A percentile compares a stretch with the other conserved stretches of the same genome.
Conservation (phyloP, 2,797 vertebrate genomes). For the Schizopygopsis pylzovi region DNA sequence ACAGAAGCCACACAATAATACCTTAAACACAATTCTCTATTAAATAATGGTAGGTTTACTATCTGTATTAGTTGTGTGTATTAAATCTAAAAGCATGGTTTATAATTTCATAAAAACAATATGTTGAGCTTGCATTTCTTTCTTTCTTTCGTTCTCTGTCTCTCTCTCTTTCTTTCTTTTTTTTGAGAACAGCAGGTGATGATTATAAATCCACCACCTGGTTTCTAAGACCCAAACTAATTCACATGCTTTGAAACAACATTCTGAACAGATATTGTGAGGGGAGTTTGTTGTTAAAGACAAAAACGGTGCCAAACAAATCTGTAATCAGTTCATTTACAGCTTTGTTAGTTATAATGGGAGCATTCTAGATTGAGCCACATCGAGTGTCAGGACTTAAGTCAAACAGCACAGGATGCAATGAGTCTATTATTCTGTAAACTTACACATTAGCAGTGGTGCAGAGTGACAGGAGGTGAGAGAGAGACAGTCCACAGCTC, state of each 20-base stretch:
- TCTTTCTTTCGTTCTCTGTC: too few species aligned
- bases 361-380: neutral
- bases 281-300: neutral
- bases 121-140: neutral
- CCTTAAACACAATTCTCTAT: neutral
- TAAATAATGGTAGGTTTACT: neutral
- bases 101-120: neutral
- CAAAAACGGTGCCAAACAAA: neutral
- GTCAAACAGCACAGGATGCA: neutral
- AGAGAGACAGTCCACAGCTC: conserved; percentile 71
- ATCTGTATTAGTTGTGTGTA: neutral
- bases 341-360: neutral
- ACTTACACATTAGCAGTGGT: conserved; percentile 31
- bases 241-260: neutral
- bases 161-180: neutral
- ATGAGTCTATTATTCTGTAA: neutral
- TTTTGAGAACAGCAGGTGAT: conserved; percentile 8
- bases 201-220: neutral
- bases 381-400: neutral
- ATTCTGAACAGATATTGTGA: neutral
- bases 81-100: neutral
- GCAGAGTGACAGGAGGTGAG: conserved; percentile 65
- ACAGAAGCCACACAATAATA: neutral
- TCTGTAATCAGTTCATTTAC: neutral
- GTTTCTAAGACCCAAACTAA: neutral